Base-by-base conservation (phyloP, 2,797 vertebrate species). In the Cryptoprocta ferox region DNA sequence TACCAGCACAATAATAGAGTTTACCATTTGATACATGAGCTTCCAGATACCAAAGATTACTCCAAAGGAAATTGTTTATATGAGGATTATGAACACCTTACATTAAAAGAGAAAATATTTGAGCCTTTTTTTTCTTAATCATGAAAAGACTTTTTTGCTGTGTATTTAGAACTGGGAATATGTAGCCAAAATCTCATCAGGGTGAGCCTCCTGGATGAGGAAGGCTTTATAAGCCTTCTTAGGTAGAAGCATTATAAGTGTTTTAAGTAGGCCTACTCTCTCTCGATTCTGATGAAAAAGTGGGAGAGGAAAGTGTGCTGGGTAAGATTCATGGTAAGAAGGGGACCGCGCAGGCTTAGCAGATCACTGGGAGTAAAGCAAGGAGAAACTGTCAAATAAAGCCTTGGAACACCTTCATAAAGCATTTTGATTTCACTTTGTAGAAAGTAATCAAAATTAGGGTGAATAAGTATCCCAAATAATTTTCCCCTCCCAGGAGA, bases 361-460 rank as follows among this genome's bases (percentile, higher is more conserved):
- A 87, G 35, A 39, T 35, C 48, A 26, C 3, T 13, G 26, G 30
- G 37, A 68, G 10, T 15, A n/a, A 86, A n/a, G 2, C 18, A 32
- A 45, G 37, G n/a, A 87, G 39, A 71, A 28, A 6, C 30, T 56
- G 56, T 71, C 65, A 53, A 35, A 35, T 48, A 28, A 91, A 12
- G 19, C 16, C 68, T 53, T 82, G 45, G 32, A 82, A 63, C 28
- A 56, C 8, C 35, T 90, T 65, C 37, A 59, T 42, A 24, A 65
- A 35, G 12, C 61, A 66, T 56, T 89, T 95, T 18, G 9, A 92
- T 56, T 89, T 53, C 37, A 90, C 26, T 53, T 48, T 70, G 6
- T 30, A 79, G 70, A 68, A 79, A 91, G 32, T 21, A 78, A 78
- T 89, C 24, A 91, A 90, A 92, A n/a, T 94, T 45, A 83, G 45